Evolutionary conservation across 2,888 invertebrate genomes (phyloP), one percentile per base, ranked within the genome.

Genomic region (Heteromurus nitidus): DNA sequence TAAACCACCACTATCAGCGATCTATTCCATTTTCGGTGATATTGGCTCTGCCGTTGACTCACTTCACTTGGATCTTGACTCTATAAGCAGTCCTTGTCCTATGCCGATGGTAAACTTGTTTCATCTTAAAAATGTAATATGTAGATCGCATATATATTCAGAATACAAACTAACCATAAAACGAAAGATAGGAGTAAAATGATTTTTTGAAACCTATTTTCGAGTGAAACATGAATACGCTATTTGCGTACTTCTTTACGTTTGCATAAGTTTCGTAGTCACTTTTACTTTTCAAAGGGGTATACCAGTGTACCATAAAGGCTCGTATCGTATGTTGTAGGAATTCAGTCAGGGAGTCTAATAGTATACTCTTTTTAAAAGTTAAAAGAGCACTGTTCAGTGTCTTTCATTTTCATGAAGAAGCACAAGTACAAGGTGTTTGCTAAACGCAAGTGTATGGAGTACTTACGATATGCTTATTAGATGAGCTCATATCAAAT

Each of bases 381-480:
- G 22, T 30, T 13, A 42, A 58, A n/a, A 70, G 22, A 26, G n/a
- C 13, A 20, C 81, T 81, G 81, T 55, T 74, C 67, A 64, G 1
- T 81, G 64, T 81, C 81, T 81, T 81, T 81, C 80, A 80, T 80
- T 80, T 80, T 73, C 69, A 55, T 53, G 60, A 74, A 44, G 67
- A 70, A 62, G 60, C n/a, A n/a, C n/a, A n/a, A n/a, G 67, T 77
- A 50, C 70, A 62, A 30, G 64, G 60, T 76, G 55, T 72, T 70
- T 64, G 44, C 31, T 28, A 58, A 76, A 53, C 36, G 53, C 26
- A 65, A 42, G 67, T 50, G 64, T 47, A 20, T 47, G 53, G 31
- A 36, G 18, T 69, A 18, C 42, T 74, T 50, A 47, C 36, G 44
- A 44, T 79, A 75, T 72, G 70, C 55, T 80, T 64, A 75, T 75